Conservation (phyloP, 2,113 vertebrate genomes). For the Phodopus roborovskii region DNA sequence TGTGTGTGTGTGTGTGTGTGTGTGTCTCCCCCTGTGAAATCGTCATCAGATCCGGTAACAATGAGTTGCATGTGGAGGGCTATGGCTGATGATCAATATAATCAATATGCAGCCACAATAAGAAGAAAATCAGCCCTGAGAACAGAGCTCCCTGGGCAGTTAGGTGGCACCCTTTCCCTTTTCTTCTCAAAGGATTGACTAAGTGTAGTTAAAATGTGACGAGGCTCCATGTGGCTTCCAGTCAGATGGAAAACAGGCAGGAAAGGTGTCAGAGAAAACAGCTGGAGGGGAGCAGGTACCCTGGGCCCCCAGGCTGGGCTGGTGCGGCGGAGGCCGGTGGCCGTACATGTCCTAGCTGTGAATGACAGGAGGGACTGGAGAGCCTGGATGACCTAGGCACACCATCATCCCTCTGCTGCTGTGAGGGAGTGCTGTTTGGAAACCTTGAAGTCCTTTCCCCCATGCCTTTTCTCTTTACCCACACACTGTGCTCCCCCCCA, state of each 20-base stretch:
- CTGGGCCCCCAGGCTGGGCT: background rate
- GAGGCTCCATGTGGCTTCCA: slow-evolving; percentile 23
- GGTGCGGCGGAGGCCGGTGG: background rate
- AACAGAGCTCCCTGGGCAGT: slow-evolving; percentile 59
- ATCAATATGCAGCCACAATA: background rate
- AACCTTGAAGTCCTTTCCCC: background rate
- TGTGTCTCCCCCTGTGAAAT: background rate
- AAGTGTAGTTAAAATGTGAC: slow-evolving; percentile 31
- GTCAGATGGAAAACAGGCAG: slow-evolving; percentile 29
- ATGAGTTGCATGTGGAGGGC: background rate
- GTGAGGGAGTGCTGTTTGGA: background rate
- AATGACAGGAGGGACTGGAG: too few species aligned
- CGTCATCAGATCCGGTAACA: background rate
- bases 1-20: too few species aligned
- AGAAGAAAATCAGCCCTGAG: background rate
- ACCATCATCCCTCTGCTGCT: fast-evolving
- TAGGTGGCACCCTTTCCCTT: slow-evolving; percentile 87
- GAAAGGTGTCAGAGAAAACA: slow-evolving; percentile 4
- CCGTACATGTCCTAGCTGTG: too few species aligned
- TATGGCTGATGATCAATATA: background rate
- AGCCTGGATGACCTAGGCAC: fast-evolving
- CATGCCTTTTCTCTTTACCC: fast-evolving
- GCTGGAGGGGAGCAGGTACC: background rate
- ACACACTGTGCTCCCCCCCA: background rate
- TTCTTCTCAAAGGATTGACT: slow-evolving; percentile 63